Evolutionary conservation across 2,888 invertebrate species (phyloP), one percentile per base, ranked within the genome.

Genomic region (Coenonympha arcania): DNA sequence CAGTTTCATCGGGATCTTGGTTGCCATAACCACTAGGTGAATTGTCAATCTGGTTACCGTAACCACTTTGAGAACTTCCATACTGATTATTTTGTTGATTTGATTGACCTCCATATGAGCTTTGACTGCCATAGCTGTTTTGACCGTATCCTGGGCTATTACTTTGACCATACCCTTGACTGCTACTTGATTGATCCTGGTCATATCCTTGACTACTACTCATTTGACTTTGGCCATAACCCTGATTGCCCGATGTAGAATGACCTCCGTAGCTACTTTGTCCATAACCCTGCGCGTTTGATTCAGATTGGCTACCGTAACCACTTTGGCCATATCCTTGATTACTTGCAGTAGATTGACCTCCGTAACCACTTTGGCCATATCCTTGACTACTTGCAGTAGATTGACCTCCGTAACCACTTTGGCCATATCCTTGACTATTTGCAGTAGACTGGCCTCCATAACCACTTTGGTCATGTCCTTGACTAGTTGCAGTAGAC

Each of bases 61-160:
- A 48, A 52, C 45, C 28, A 20, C 42, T 46, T 49, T 55, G 51
- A 1, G 42, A 4, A 6, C 16, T 33, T 8, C 44, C 18, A 8
- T 40, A 40, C 34, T 48, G 28, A 20, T 33, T 28, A 11, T 20
- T 31, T 50, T 50, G 34, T 28, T 28, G 26, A 44, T 54, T 20
- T 22, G 40, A 28, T 11, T 50, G 41, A 26, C 34, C 39, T 15
- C 54, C 57, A 48, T 63, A 58, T 0, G 30, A 16, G 4, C 13
- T 37, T 41, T 36, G 33, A 20, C 42, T 40, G 1, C 45, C 48
- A 22, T 60, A 59, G 0, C 22, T 22, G 3, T 8, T 19, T 22
- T 37, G 22, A 11, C 22, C 37, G 8, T 37, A 37, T 22, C 26
- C 26, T 15, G 50, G 33, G 11, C n/a, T n/a, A n/a, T n/a, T n/a